Evolutionary conservation across 2,113 vertebrate species (phyloP), one percentile per base, ranked within the genome.

Genomic region (Brachypodius melanocephalos): DNA sequence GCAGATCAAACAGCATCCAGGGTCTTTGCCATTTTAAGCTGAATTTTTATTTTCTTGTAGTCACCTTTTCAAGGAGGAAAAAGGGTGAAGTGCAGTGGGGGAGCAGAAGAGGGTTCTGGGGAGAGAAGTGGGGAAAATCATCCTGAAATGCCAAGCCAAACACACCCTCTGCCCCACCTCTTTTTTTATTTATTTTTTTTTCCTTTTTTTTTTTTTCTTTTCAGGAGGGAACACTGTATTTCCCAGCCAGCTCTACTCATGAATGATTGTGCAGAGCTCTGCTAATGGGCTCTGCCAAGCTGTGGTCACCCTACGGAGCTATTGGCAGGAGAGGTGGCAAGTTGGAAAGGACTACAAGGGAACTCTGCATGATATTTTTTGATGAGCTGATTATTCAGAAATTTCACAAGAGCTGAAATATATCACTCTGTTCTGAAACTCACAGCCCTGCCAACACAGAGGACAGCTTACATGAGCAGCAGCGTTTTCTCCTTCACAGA

Each of bases 331-430:
- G 89, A 85, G 85, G 91, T 82, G 87, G 90, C 92, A 86, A 93
- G 94, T 85, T 94, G 93, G 85, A 95, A 83, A 88, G 84, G 87
- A 82, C 93, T 95, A 91, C 89, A 96, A 95, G 89, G 78, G 85
- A 95, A 93, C 95, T 93, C 95, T 87, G 90, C 87, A 28, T 83
- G 94, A 58, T 96, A 95, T 87, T 96, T 96, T 95, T 96, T 96
- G 96, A 97, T 95, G 93, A 95, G 91, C 94, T 96, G 94, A 95
- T 96, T 96, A 96, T 94, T 95, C 94, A 95, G 89, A 92, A 92
- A 93, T 96, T 82, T 87, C 94, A 85, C 91, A 89, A 62, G 81
- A 76, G 72, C 87, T 95, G 91, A 94, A 94, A 95, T 93, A 79
- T 75, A 95, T 95, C 91, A 93, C 78, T 97, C 91, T 66, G 66